A percentile compares a stretch with the other conserved stretches of the same genome.
These are phyloP conservation scores for Blastomussa wellsi DNA, from an alignment of 92 coral and sea anemone genomes.

Conservation along the genomic window DNA sequence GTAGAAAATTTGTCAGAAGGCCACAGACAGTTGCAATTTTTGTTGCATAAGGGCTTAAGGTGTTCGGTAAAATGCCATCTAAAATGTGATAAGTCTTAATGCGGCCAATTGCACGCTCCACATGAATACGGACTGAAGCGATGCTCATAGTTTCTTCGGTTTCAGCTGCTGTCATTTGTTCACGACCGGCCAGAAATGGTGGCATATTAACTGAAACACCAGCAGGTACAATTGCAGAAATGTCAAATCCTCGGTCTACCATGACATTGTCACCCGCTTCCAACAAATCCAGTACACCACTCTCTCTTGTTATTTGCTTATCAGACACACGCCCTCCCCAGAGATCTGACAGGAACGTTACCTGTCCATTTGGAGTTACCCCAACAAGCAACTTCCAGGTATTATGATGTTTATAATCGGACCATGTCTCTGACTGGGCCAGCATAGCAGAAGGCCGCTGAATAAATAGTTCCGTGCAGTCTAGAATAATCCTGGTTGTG, in stretches of 20 bases:
- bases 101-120: slow-evolving; percentile 67
- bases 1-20: slow-evolving; percentile 55
- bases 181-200: slow-evolving; percentile 60
- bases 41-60: slow-evolving; percentile 44
- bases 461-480: slow-evolving; percentile 38
- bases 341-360: slow-evolving; percentile 44
- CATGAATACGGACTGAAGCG: slow-evolving; percentile 62
- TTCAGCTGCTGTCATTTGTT: slow-evolving; percentile 57
- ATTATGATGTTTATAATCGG: slow-evolving; percentile 45
- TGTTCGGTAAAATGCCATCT: slow-evolving; percentile 53
- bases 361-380: too few species aligned
- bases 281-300: slow-evolving; percentile 47
- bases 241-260: slow-evolving; percentile 77
- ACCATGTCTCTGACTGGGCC: slow-evolving; percentile 42
- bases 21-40: slow-evolving; percentile 58
- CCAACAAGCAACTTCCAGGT: slow-evolving; percentile 48
- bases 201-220: slow-evolving; percentile 68
- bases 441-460: slow-evolving; percentile 45
- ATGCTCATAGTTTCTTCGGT: too few species aligned
- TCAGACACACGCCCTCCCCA: slow-evolving; percentile 68
- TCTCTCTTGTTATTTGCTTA: slow-evolving; percentile 53
- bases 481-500: slow-evolving; percentile 38
- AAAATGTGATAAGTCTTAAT: slow-evolving; percentile 59
- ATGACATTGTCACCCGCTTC: slow-evolving; percentile 64
- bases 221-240: slow-evolving; percentile 46